Base-by-base conservation (phyloP, 2,113 vertebrate species). In the Salminus brasiliensis region DNA sequence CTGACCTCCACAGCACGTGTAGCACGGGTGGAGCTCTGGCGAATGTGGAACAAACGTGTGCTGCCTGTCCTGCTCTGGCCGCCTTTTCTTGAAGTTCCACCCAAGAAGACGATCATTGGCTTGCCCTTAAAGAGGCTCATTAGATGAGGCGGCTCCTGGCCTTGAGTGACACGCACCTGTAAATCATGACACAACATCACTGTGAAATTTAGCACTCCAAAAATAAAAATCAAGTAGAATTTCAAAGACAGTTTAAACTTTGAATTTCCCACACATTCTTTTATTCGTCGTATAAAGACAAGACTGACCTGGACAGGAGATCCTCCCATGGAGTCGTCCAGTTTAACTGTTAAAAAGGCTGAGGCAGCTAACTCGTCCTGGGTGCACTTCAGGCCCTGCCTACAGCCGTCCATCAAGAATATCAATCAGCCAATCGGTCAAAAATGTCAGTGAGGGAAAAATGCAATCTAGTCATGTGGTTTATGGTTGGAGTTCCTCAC, bases 111-210 rank as follows among this genome's bases (percentile, higher is more conserved):
- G 55, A 93, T 78, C 87, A 94, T 66, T 11, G 89, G 88, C 41
- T 92, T 93, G 52, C 78, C 76, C 73, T 92, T 92, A 69, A 94
- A 94, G 62, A 94, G 1, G 70, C 92, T 93, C 82, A 93, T 86
- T 53, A 94, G 85, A 76, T 94, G 93, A 49, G 92, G 23, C 1
- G 93, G 93, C 81, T 94, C 93, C 77, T 91, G 83, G 60, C 92
- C 91, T 81, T 93, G 93, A 77, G 89, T 92, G 68, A 94, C 93
- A 23, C 92, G 91, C n/a, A 94, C 91, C 93, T 94, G 85, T 2
- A 4, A 70, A 47, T 15, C 66, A 71, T 25, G 39, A 70, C 18
- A 78, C 7, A 23, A 2, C n/a, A 80, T 7, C 1, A 23, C 34
- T 47, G 39, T 53, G 15, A 53, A 66, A 36, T 39, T 8, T 23